phyloP scores from a whole-genome alignment of 2,888 invertebrate genomes.

The Sycophila texana region DNA sequence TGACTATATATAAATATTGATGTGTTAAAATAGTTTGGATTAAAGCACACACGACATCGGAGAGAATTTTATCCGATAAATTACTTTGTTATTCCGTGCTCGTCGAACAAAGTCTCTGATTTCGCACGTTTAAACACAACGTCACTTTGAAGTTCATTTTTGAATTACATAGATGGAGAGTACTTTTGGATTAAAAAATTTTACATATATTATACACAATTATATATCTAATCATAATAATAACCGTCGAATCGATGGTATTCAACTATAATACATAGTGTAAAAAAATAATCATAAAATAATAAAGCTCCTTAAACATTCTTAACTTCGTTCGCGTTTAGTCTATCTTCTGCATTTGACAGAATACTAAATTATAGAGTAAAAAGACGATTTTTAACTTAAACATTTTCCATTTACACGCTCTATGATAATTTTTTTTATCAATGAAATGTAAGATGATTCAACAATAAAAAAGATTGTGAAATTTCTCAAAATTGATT shows the following conservation, averaged over 20 bases:
- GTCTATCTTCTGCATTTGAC: too few relatives aligned
- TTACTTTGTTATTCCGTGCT: conserved; percentile 33
- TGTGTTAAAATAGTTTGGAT: conserved; percentile 44
- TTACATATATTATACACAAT: conserved; percentile 46
- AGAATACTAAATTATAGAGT: too few relatives aligned
- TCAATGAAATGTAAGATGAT: conserved; percentile 11
- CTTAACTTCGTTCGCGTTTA: not conserved
- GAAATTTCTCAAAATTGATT: conserved; percentile 25
- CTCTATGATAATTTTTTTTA: conserved; percentile 12
- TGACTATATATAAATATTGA: conserved; percentile 42
- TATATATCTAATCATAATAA: conserved; percentile 30
- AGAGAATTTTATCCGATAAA: conserved; percentile 34
- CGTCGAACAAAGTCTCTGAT: conserved; percentile 41
- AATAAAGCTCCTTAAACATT: conserved; percentile 14
- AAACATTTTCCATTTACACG: too few relatives aligned
- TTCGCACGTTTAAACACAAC: conserved; percentile 8
- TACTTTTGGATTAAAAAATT: conserved; percentile 36
- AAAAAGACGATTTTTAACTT: too few relatives aligned
- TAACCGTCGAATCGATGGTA: not conserved
- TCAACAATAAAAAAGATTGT: conserved; percentile 1
- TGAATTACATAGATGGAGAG: conserved; percentile 6
- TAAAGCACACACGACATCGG: conserved; percentile 37
- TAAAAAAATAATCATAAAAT: conserved; percentile 15
- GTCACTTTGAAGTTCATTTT: conserved; percentile 23
- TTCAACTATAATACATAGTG: conserved; percentile 21